Evolutionary conservation across 2,888 invertebrate species (phyloP), one percentile per base, ranked within the genome.

Genomic region (Rotaria sp.): DNA sequence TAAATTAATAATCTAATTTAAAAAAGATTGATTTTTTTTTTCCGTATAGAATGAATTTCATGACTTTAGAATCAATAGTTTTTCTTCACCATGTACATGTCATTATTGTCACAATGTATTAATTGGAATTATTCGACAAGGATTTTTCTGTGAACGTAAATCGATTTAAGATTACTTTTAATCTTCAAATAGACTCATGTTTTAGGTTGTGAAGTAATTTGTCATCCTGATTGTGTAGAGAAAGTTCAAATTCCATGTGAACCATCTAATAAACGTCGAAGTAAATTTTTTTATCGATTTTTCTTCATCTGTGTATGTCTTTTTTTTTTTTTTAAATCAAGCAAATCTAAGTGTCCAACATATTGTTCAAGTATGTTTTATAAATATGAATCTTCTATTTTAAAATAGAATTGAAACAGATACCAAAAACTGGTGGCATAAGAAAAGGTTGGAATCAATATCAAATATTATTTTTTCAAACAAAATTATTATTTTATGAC

Each of bases 171-270:
- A 13, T 8, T 35, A 35, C 2, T 35, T 15, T 18, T 18, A 41
- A 26, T 75, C 11, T 45, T 24, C 18, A 45, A 11, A 26, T 75
- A 24, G 13, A 8, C 13, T 41, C 67, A 86, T 35, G 67, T 85
- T 90, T 89, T 89, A 91, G 95, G 95, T 87, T 97, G 97, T 92
- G 96, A 95, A 8, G 95, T 96, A 90, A 95, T 96, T 0, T 97
- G 97, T 90, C 98, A 99, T 92, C 95, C 96, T 88, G 94, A 95
- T 85, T 99, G 98, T 92, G 95, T 96, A 91, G 95, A 95, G 88
- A 95, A 96, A 91, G 96, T 96, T 85, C 95, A 96, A 59, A 93
- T 94, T 38, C 94, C 95, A 89, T 98, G 97, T 91, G 97, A 80
- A 3, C 38, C 38, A 80, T 13, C 80, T 26, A 80, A 26, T 45